Percentiles rank a stretch among this genome's conserved stretches.
Conservation (phyloP, 1,140 invertebrate species). For the Zaprionus davidi region DNA sequence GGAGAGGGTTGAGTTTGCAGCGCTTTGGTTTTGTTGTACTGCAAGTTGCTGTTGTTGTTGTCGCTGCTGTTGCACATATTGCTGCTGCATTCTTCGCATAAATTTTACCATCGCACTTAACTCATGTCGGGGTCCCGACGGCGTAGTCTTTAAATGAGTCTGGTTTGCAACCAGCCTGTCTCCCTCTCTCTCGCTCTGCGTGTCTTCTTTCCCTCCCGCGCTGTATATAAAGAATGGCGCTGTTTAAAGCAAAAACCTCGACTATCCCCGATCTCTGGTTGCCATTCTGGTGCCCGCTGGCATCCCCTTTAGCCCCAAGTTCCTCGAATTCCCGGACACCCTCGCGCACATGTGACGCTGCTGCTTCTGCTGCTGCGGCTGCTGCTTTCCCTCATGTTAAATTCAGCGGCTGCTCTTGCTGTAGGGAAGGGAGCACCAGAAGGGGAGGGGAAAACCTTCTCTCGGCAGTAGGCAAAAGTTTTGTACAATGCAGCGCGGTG, state of each 20-base stretch:
- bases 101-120: conserved; percentile 79
- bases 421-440: conserved; percentile 5
- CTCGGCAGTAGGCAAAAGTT: conserved; percentile 64
- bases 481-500: conserved; percentile 52
- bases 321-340: conserved; percentile 24
- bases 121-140: conserved; percentile 64
- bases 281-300: neutral
- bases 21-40: conserved; percentile 9
- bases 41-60: conserved; percentile 36
- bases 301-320: conserved; percentile 10
- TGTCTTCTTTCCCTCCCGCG: conserved; percentile 17
- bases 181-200: neutral
- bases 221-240: conserved; percentile 61
- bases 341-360: conserved; percentile 61
- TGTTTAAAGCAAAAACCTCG: conserved; percentile 64
- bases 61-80: conserved; percentile 70
- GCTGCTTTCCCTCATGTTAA: conserved; percentile 57
- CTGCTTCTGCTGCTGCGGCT: conserved; percentile 20
- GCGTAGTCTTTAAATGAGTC: conserved; percentile 68
- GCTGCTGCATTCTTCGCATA: conserved; percentile 80
- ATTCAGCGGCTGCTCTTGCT: conserved; percentile 45
- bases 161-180: conserved; percentile 36
- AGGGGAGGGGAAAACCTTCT: neutral
- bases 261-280: conserved; percentile 28
- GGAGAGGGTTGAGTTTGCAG: neutral